Conservation (phyloP, 2,113 vertebrate genomes). For the Microtus richardsoni region DNA sequence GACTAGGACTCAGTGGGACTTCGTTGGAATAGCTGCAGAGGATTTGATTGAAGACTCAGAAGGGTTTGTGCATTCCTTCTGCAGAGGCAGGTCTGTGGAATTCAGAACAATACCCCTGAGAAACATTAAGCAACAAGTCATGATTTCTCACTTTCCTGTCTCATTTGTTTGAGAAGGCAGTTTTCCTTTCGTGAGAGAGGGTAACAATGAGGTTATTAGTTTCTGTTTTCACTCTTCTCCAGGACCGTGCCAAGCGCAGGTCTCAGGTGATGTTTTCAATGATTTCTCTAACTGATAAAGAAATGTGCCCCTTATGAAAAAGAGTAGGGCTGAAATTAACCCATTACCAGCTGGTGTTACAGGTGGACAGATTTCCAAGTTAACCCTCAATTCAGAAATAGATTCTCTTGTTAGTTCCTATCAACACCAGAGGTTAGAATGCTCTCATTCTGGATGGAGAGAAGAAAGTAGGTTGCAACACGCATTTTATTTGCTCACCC, state of each 20-base stretch:
- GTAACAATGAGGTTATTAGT: conserved; percentile 64
- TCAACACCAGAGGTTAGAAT: neutral
- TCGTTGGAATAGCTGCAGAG: conserved; percentile 29
- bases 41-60: conserved; percentile 64
- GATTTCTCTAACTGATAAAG: neutral
- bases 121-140: conserved; percentile 57
- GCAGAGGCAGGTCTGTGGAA: conserved; percentile 33
- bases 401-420: neutral
- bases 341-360: neutral
- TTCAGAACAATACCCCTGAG: conserved; percentile 59
- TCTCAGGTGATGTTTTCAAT: conserved; percentile 33
- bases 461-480: neutral
- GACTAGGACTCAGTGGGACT: conserved; percentile 49
- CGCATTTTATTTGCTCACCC: neutral
- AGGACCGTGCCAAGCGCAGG: neutral
- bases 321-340: neutral
- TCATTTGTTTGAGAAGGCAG: conserved; percentile 70
- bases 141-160: conserved; percentile 66
- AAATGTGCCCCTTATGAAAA: conserved; percentile 3
- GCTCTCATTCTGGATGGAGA: neutral
- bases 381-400: neutral
- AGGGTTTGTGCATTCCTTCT: conserved; percentile 58
- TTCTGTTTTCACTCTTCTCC: conserved; percentile 31
- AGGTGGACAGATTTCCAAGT: neutral
- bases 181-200: conserved; percentile 54